Evolutionary conservation across 2,113 vertebrate species (phyloP).

Genomic region (Oncorhynchus mykiss): DNA sequence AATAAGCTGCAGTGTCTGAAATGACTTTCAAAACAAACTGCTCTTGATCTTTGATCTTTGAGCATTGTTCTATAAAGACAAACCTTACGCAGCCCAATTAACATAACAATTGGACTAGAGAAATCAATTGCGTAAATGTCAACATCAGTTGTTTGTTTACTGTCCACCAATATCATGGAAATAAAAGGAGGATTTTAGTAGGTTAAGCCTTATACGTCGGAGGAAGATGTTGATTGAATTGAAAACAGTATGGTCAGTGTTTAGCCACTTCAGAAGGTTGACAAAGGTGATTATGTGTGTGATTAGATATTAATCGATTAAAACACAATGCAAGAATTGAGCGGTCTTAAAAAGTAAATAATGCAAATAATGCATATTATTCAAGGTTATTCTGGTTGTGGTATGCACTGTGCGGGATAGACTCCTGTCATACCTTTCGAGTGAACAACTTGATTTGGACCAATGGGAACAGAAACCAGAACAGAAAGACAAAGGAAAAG

Average conservation of each 20-base stretch:
- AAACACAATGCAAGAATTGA: slow-evolving; percentile 18
- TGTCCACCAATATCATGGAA: not conserved
- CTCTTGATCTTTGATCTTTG: not conserved
- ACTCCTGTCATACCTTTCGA: slow-evolving; percentile 74
- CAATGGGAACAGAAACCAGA: slow-evolving; percentile 59
- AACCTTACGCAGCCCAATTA: not conserved
- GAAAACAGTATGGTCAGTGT: not conserved
- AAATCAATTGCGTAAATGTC: slow-evolving; percentile 9
- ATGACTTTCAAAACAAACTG: not conserved
- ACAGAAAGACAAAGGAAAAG: slow-evolving; percentile 63
- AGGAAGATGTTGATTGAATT: not conserved
- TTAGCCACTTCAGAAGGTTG: not conserved
- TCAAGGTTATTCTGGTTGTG: slow-evolving; percentile 18
- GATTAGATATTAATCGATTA: slow-evolving; percentile 40
- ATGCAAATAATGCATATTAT: not conserved
- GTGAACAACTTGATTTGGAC: slow-evolving; percentile 71
- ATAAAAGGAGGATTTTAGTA: not conserved
- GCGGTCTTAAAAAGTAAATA: slow-evolving; percentile 5
- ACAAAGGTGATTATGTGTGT: not conserved
- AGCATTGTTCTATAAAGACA: not conserved
- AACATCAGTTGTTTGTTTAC: not conserved
- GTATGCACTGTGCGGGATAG: slow-evolving; percentile 3
- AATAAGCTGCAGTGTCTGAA: not conserved
- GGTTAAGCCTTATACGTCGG: not conserved
- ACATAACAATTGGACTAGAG: not conserved